Evolutionary conservation across 2,113 vertebrate genomes (phyloP), one percentile per base, ranked within the genome.

Genomic region (Isichthys henryi): DNA sequence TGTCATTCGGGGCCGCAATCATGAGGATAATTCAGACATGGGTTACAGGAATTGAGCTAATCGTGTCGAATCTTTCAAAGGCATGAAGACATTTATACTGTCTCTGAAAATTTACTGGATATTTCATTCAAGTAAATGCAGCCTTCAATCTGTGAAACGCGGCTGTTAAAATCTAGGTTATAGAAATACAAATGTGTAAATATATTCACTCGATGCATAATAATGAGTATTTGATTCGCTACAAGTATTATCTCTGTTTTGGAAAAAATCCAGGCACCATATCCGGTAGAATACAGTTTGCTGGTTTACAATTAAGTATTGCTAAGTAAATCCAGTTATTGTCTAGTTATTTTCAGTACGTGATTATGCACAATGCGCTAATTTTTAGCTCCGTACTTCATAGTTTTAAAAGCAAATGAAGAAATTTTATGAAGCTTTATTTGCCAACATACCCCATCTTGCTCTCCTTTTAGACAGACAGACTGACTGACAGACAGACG

Each of bases 11-110:
- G 45, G 27, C 48, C 19, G 27, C 45, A 77, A 66, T 88, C 53
- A 48, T 23, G 87, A 88, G 56, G 56, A 88, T 70, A 70, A 77
- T 50, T 80, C 48, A 80, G 70, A 31, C 88, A 50, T 39, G 70
- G 27, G 74, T 19, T 89, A 58, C 39, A 85, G 52, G 88, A 89
- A 84, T 48, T 56, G 31, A 19, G 77, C 77, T 82, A 58, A 84
- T 89, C 35, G 19, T 50, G n/a, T 9, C 46, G 17, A 88, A 66
- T 52, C 23, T 39, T 89, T 84, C 23, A 48, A n/a, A 89, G 52
- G 39, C 39, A 27, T 46, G 43, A 82, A 11, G 70, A 77, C 70
- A 53, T 21, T 83, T 49, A 49, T 10, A 21, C 31, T n/a, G 48
- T 89, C 31, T 27, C 74, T 21, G 19, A 58, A 89, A 43, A 84